Base-by-base conservation (phyloP, 2,113 vertebrate genomes). In the Cacatua alba region DNA sequence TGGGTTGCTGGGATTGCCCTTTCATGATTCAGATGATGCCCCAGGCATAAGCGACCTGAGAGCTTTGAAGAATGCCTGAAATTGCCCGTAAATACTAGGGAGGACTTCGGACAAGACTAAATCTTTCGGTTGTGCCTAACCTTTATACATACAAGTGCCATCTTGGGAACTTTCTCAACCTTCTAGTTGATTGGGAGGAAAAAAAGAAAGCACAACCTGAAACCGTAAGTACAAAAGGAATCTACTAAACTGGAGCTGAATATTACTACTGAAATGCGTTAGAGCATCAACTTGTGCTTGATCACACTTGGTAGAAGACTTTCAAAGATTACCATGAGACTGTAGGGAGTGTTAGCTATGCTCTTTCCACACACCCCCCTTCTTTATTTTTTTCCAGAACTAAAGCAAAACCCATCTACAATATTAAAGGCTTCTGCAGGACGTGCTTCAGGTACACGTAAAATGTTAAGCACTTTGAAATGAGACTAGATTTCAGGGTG, bases 21-120 rank as follows among this genome's bases (percentile, higher is more conserved):
- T 95, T 95, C 88, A 90, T 88, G 91, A 52, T 48, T 95, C 83
- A 63, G 92, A 93, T 77, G 75, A 46, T 28, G 82, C 92, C 79
- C 80, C 95, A 85, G 95, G 95, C 28, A 41, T 8, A 84, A 83
- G 96, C 84, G 82, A 95, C 84, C 90, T 81, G 63, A 94, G 85
- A 51, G 18, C 90, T 75, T 69, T 93, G 37, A 74, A 46, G 52
- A 95, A 68, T 52, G 57, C 74, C 86, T 93, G 88, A 82, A 88
- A 90, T 65, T 74, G 68, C 75, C 90, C n/a, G 1, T 91, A 96
- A 96, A 87, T 93, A 44, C 53, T 23, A 52, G 87, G 94, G 91
- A 90, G 86, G 91, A 68, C 53, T 95, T 90, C 26, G 90, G 94
- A 90, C 81, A 93, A 95, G 95, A 68, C 62, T 70, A 51, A 92